phyloP scores from a whole-genome alignment of 2,797 vertebrate genomes.

The Allobates femoralis region DNA sequence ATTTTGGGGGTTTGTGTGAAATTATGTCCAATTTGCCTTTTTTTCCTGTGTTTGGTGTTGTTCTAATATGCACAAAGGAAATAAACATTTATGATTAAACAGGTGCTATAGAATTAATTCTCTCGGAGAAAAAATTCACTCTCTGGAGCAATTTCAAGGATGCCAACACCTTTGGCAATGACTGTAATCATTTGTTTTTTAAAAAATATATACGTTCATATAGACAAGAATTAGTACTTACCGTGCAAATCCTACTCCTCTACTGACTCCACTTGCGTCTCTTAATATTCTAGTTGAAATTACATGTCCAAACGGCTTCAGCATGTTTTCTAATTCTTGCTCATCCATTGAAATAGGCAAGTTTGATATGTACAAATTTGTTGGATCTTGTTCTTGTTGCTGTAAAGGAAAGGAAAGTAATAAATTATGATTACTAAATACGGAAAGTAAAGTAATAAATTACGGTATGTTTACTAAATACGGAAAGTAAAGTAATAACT shows the following conservation, averaged over 20 bases:
- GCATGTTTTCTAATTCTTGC: slow-evolving; percentile 96
- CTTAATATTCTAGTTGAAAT: slow-evolving; percentile 98
- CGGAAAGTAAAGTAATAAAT: not conserved
- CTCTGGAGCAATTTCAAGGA: too few relatives aligned
- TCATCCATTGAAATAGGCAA: slow-evolving; percentile 96
- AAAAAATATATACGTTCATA: not conserved
- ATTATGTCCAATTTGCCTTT: too few relatives aligned
- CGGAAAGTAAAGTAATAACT: not conserved
- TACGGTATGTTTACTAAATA: too few relatives aligned
- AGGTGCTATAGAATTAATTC: too few relatives aligned
- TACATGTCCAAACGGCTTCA: slow-evolving; percentile 96
- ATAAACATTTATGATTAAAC: too few relatives aligned
- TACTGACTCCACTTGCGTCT: slow-evolving; percentile 95
- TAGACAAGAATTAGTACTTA: slow-evolving; percentile 69
- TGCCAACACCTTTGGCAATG: too few relatives aligned
- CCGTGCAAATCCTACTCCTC: slow-evolving; percentile 98
- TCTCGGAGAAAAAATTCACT: too few relatives aligned
- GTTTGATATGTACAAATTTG: slow-evolving; percentile 99
- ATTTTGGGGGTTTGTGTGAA: too few relatives aligned
- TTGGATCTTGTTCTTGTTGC: slow-evolving; percentile 99
- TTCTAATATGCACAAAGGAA: too few relatives aligned
- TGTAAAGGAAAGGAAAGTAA: slow-evolving; percentile 66
- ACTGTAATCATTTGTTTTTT: too few relatives aligned
- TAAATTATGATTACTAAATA: slow-evolving; percentile 68
- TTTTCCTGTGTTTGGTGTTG: too few relatives aligned